phyloP scores from a whole-genome alignment of 2,888 invertebrate species.

The Lithophane semibrunnea region DNA sequence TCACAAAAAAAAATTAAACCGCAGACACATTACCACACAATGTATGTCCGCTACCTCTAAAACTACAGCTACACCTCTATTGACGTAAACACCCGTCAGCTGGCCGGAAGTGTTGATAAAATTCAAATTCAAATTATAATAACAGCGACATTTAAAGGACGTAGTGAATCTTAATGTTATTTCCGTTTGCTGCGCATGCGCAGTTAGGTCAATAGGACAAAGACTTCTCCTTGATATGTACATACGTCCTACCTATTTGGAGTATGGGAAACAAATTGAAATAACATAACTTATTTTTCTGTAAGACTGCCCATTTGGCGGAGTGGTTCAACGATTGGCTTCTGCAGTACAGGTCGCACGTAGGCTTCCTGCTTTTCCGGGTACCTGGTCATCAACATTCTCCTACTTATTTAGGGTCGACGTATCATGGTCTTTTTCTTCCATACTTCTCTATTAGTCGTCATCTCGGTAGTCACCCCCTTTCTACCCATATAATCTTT shows the following conservation, averaged over 20 bases:
- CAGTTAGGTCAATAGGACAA: slow-evolving; percentile 37
- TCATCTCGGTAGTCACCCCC: background rate
- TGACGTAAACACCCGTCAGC: slow-evolving; percentile 26
- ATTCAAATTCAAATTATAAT: slow-evolving; percentile 50
- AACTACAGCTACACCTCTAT: background rate
- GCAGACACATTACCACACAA: slow-evolving; percentile 26
- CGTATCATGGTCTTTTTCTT: too few relatives aligned
- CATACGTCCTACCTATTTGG: slow-evolving; percentile 5
- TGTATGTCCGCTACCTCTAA: background rate
- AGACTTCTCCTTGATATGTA: slow-evolving; percentile 36
- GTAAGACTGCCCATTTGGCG: background rate
- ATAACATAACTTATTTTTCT: background rate
- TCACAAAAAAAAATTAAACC: background rate
- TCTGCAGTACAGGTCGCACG: background rate
- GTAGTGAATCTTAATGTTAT: slow-evolving; percentile 27
- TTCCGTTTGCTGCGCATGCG: slow-evolving; percentile 21
- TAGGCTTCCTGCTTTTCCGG: background rate
- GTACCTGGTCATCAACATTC: too few relatives aligned
- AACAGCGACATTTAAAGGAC: slow-evolving; percentile 35
- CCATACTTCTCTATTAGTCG: background rate
- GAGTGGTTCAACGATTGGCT: background rate
- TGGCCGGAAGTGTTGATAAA: slow-evolving; percentile 38
- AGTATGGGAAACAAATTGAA: background rate
- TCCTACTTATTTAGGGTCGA: background rate
- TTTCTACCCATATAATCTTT: background rate